A percentile compares a stretch with the other conserved stretches of the same genome.
These are phyloP conservation scores for Stenchaetothrips biformis DNA, from an alignment of 2,888 invertebrate genomes.

Conservation along the genomic window DNA sequence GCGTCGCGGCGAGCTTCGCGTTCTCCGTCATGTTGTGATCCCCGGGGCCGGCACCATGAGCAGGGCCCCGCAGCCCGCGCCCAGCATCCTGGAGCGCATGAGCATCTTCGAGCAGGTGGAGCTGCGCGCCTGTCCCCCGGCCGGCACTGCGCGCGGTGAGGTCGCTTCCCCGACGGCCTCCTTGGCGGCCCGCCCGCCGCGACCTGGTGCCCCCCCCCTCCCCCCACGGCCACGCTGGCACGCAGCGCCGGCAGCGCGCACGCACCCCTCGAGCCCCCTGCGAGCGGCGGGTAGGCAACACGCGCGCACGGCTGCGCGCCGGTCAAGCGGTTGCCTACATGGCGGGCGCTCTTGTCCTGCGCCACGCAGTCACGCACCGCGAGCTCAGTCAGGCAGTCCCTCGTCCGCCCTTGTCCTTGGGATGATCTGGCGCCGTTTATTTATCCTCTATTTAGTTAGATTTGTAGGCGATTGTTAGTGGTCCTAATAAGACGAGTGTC, in stretches of 20 bases:
- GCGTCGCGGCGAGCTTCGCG: neutral
- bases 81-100: conserved; percentile 22
- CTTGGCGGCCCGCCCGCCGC: too few species aligned
- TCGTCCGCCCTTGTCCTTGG: too few species aligned
- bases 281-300: neutral
- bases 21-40: neutral
- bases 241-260: neutral
- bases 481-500: too few species aligned
- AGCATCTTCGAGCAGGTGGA: conserved; percentile 14
- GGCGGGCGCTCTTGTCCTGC: neutral
- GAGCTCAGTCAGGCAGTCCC: too few species aligned
- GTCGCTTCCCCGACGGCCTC: neutral
- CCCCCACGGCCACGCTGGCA: neutral
- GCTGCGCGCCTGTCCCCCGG: neutral
- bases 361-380: neutral
- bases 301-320: neutral
- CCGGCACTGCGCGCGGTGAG: neutral
- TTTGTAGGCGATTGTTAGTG: too few species aligned
- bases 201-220: too few species aligned
- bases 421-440: too few species aligned
- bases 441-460: too few species aligned
- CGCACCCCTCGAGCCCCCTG: neutral
- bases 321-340: neutral
- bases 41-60: neutral
- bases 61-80: conserved; percentile 6